Evolutionary conservation across 2,113 vertebrate species (phyloP), one percentile per base, ranked within the genome.

Genomic region (Taurulus bubalis): DNA sequence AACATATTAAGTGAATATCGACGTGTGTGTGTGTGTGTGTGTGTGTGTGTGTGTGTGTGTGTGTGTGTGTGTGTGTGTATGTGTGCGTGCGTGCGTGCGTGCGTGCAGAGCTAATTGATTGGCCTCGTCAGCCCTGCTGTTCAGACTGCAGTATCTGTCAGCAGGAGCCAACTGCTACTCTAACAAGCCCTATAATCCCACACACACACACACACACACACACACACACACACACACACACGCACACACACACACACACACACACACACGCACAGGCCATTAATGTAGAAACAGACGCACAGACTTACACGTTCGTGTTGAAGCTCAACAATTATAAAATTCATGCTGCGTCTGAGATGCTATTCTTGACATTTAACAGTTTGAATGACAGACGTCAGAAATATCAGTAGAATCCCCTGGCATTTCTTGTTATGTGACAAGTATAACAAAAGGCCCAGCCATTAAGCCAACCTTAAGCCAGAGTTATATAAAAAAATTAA

Each of bases 121-220:
- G 87, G 92, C 83, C 86, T 91, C 71, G n/a, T 91, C 89, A 90
- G 88, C 80, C 90, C 82, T 76, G 90, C 88, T 91, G 88, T 88
- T 93, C 83, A 85, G 84, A 85, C 92, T 91, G 91, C 92, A 86
- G 90, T 85, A 80, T 68, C 87, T 93, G 89, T 93, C 91, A 92
- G 87, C 87, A 87, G 85, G 90, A 89, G 80, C 89, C 87, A 85
- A 87, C 87, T 92, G 85, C 87, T 86, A 30, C 85, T 70, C 84
- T 93, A 94, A 92, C 89, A 90, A 93, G 86, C 75, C 65, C 65
- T 59, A 72, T 65, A 79, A 72, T 47, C 75, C 64, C 64, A 56
- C 77, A 70, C 55, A 30, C 47, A 34, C 34, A 34, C 34, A 34
- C 34, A 34, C 34, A 34, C 3, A 6, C 34, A 34, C 34, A 8